Evolutionary conservation across 2,888 invertebrate species (phyloP).

Genomic region (Melinaea marsaeus): DNA sequence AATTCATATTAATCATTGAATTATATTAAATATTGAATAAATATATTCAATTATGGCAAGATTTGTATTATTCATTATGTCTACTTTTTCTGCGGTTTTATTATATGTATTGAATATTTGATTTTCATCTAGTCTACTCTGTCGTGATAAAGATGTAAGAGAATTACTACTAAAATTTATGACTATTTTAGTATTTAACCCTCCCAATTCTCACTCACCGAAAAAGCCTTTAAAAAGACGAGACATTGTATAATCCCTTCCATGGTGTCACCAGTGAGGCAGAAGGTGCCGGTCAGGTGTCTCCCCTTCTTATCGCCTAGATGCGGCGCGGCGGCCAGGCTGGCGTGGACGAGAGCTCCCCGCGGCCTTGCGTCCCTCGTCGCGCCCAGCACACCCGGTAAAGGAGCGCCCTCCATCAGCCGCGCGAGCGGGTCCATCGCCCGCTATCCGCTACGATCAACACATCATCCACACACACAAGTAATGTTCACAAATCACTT

Average conservation of each 20-base stretch:
- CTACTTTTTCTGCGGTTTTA: too few relatives aligned
- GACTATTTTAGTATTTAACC: too few relatives aligned
- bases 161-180: too few relatives aligned
- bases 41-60: too few relatives aligned
- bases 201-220: slow-evolving; percentile 81
- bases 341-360: slow-evolving; percentile 87
- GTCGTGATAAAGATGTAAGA: too few relatives aligned
- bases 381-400: slow-evolving; percentile 77
- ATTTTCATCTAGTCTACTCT: too few relatives aligned
- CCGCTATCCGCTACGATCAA: slow-evolving; percentile 40
- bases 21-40: too few relatives aligned
- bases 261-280: slow-evolving; percentile 94
- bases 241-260: slow-evolving; percentile 95
- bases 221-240: slow-evolving; percentile 94
- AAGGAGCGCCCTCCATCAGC: slow-evolving; percentile 85
- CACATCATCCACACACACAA: slow-evolving; percentile 28
- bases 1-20: too few relatives aligned
- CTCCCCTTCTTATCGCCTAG: slow-evolving; percentile 85
- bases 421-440: slow-evolving; percentile 90
- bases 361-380: slow-evolving; percentile 78
- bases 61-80: too few relatives aligned
- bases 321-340: slow-evolving; percentile 85
- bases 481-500: neutral
- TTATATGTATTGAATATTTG: too few relatives aligned
- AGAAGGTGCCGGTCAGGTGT: slow-evolving; percentile 92